A percentile compares a stretch with the other conserved stretches of the same genome.
These are phyloP conservation scores for Tetanocera ferruginea DNA, from an alignment of 2,888 invertebrate genomes.

Conservation along the genomic window DNA sequence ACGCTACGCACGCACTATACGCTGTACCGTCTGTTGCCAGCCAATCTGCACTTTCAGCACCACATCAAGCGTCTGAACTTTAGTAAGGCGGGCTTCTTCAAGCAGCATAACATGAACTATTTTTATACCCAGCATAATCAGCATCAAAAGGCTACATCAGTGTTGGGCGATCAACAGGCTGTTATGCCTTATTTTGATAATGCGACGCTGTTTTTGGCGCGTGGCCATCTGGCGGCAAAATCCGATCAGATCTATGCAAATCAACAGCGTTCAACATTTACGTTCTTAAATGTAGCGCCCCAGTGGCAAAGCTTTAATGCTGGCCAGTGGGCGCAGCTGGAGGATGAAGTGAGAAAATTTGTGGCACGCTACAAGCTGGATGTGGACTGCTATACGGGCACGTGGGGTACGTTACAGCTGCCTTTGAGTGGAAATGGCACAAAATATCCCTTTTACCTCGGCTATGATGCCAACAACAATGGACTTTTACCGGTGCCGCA, in stretches of 20 bases:
- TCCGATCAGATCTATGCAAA: constrained; percentile 72
- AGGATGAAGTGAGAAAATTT: constrained; percentile 70
- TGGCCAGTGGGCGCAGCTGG: constrained; percentile 73
- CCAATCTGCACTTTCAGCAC: constrained; percentile 69
- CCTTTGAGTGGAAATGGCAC: constrained; percentile 39
- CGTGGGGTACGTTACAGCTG: constrained; percentile 72
- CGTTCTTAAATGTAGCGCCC: constrained; percentile 73
- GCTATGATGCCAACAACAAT: constrained; percentile 59
- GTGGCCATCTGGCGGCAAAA: constrained; percentile 73
- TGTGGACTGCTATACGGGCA: constrained; percentile 73
- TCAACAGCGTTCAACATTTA: constrained; percentile 72
- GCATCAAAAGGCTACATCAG: constrained; percentile 55
- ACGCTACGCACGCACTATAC: constrained; percentile 66
- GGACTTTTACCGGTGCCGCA: constrained; percentile 72
- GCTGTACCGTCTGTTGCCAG: constrained; percentile 63
- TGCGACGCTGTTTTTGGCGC: constrained; percentile 64
- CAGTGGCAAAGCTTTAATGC: constrained; percentile 75
- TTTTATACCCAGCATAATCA: constrained; percentile 66
- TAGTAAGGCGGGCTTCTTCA: constrained; percentile 65
- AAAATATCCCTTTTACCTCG: constrained; percentile 63
- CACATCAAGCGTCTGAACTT: constrained; percentile 65
- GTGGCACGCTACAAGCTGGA: constrained; percentile 62
- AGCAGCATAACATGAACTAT: constrained; percentile 57
- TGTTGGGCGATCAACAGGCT: constrained; percentile 56
- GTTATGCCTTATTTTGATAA: constrained; percentile 52